phyloP scores from a whole-genome alignment of 1,140 invertebrate species.

The Drosophila suzukii region DNA sequence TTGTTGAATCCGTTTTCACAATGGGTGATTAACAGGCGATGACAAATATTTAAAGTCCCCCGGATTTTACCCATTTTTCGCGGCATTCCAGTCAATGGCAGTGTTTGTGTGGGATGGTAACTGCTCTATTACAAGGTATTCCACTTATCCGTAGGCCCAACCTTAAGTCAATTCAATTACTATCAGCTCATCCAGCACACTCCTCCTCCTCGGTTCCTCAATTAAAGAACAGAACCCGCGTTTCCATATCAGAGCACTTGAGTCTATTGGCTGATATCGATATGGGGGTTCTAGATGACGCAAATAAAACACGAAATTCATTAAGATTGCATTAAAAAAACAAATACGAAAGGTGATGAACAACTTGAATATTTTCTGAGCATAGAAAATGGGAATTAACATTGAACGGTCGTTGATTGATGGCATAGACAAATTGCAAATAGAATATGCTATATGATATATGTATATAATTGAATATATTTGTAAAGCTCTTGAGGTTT shows the following conservation, averaged over 20 bases:
- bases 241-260: constrained; percentile 36
- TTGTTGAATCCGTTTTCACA: constrained; percentile 17
- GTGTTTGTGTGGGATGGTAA: constrained; percentile 21
- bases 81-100: constrained; percentile 12
- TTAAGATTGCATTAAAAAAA: constrained; percentile 47
- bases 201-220: constrained; percentile 18
- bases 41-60: constrained; percentile 26
- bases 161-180: constrained; percentile 31
- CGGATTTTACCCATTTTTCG: neutral
- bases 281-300: constrained; percentile 41
- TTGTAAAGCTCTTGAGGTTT: neutral
- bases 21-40: constrained; percentile 37
- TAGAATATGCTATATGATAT: constrained; percentile 11
- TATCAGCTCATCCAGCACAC: constrained; percentile 34
- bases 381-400: constrained; percentile 45
- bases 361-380: constrained; percentile 31
- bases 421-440: constrained; percentile 45
- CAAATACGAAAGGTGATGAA: constrained; percentile 21
- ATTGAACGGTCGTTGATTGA: constrained; percentile 47
- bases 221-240: constrained; percentile 18
- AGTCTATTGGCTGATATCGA: constrained; percentile 48
- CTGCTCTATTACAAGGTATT: constrained; percentile 13
- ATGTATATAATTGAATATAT: constrained; percentile 10
- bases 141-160: constrained; percentile 13
- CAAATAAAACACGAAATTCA: constrained; percentile 53